Conservation (phyloP, 1,140 invertebrate species). For the Wiebesia pumilae region DNA sequence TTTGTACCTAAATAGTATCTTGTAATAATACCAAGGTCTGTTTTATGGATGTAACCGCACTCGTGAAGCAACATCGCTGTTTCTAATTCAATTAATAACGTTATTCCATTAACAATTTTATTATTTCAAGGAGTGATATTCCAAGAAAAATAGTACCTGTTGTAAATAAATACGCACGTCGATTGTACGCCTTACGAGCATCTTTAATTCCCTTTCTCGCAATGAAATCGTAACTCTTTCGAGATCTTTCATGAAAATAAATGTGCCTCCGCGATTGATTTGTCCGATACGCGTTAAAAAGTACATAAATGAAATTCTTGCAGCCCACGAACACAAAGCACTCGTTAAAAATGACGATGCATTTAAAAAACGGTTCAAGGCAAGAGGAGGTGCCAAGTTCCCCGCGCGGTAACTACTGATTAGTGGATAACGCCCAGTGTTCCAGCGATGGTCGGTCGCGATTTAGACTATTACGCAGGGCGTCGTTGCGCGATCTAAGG, state of each 20-base stretch:
- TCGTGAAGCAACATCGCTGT: background rate
- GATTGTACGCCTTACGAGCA: background rate
- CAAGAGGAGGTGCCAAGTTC: background rate
- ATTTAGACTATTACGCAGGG: background rate
- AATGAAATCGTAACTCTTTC: too few species aligned
- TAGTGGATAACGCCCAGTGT: background rate
- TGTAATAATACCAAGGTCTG: slow-evolving; percentile 2
- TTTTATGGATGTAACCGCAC: background rate
- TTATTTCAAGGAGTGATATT: background rate
- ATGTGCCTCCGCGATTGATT: background rate
- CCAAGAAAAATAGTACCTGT: background rate
- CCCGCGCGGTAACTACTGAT: background rate
- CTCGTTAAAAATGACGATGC: background rate
- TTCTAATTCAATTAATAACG: slow-evolving; percentile 5
- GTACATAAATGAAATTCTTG: too few species aligned
- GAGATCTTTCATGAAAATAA: background rate
- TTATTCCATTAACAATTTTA: background rate
- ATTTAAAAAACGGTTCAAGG: background rate
- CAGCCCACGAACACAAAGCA: background rate
- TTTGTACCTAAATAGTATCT: background rate
- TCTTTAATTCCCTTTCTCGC: background rate
- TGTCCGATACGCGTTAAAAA: background rate
- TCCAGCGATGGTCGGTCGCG: background rate
- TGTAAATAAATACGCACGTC: background rate
- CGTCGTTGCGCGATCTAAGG: background rate